Evolutionary conservation across 2,113 vertebrate species (phyloP).

Genomic region (Lagopus muta): DNA sequence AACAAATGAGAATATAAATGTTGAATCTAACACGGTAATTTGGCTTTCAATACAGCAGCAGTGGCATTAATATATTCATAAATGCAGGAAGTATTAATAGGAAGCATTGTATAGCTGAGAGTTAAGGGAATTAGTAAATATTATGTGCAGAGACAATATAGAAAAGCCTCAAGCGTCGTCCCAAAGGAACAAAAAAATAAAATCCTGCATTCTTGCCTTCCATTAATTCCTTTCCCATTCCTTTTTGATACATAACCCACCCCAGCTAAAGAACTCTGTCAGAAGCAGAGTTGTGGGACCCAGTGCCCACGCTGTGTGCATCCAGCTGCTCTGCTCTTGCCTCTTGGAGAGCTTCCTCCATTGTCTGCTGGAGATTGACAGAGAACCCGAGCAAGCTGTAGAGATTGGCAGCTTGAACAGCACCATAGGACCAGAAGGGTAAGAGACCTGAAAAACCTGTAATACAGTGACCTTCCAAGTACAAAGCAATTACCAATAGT

Average conservation of each 20-base stretch:
- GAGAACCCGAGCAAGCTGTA: neutral
- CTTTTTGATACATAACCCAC: neutral
- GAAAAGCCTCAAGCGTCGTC: neutral
- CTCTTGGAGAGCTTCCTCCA: neutral
- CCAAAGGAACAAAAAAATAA: neutral
- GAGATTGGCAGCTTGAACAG: neutral
- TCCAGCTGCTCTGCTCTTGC: neutral
- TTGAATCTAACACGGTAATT: neutral
- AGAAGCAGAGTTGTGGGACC: neutral
- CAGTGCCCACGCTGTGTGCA: neutral
- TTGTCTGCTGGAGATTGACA: neutral
- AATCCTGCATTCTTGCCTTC: neutral
- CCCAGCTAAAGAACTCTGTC: neutral
- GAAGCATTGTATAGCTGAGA: neutral
- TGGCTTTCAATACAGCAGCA: neutral
- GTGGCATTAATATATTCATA: neutral
- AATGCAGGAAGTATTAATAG: neutral
- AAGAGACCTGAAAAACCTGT: neutral
- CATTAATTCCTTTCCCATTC: neutral
- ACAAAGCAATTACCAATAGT: neutral
- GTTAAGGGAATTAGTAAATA: neutral
- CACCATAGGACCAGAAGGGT: neutral
- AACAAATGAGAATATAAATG: neutral
- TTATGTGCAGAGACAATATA: neutral
- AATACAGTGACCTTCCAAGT: neutral